These are phyloP conservation scores for Sciurus niger DNA, from an alignment of 2,113 vertebrate species.

Conservation along the genomic window DNA sequence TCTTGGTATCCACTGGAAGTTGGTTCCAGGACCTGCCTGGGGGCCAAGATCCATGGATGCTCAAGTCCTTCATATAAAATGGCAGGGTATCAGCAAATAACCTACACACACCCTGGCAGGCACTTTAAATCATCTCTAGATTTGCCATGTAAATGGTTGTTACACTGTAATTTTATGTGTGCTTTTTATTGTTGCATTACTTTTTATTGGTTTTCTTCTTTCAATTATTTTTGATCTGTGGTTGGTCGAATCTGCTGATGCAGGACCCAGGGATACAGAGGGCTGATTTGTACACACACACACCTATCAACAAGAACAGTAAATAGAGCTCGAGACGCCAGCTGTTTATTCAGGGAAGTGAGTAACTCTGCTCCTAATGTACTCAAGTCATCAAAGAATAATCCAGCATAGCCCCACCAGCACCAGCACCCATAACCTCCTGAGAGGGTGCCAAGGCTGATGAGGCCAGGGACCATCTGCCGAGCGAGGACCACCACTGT, in stretches of 20 bases:
- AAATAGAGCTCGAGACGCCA: not conserved
- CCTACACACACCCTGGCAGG: not conserved
- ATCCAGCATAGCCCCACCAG: not conserved
- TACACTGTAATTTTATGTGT: not conserved
- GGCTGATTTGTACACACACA: not conserved
- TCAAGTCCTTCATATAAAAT: not conserved
- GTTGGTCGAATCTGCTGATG: not conserved
- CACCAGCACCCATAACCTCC: not conserved
- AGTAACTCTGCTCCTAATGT: not conserved
- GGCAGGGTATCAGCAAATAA: not conserved
- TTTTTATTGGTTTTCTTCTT: not conserved
- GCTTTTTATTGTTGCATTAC: not conserved
- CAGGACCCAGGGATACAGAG: not conserved
- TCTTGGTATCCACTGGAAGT: not conserved
- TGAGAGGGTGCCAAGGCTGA: constrained; percentile 55
- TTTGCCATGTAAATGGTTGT: not conserved
- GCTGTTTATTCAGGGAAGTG: constrained; percentile 1
- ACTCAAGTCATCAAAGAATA: constrained; percentile 34
- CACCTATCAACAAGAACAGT: not conserved
- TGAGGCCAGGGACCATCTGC: constrained; percentile 32
- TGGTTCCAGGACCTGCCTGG: not conserved
- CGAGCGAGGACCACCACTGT: constrained; percentile 58
- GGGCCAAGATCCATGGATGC: not conserved
- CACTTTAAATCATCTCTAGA: not conserved
- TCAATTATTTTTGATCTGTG: not conserved